Conservation (phyloP, 2,113 vertebrate species). For the Colossoma macropomum region DNA sequence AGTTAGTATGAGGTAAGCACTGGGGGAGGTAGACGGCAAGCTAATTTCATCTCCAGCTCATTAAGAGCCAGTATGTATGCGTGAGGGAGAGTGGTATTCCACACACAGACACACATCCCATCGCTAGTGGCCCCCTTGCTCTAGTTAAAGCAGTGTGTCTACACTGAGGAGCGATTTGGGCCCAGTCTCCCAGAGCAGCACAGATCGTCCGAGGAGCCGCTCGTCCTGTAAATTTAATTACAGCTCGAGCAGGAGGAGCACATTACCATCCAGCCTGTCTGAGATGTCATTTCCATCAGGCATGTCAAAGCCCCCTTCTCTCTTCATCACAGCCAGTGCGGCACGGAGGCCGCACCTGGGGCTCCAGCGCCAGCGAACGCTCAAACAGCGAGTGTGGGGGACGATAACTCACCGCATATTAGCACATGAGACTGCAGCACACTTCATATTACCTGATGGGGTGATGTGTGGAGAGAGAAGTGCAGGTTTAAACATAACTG, state of each 20-base stretch:
- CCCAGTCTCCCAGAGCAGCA: conserved; percentile 43
- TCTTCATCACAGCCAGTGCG: conserved; percentile 57
- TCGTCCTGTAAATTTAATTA: conserved; percentile 74
- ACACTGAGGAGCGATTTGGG: conserved; percentile 65
- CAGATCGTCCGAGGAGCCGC: conserved; percentile 39
- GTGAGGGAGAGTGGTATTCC: conserved; percentile 15
- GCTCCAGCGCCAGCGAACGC: conserved; percentile 52
- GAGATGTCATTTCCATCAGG: conserved; percentile 73
- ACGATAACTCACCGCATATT: conserved; percentile 34
- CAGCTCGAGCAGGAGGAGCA: conserved; percentile 72
- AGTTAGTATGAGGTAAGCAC: conserved; percentile 36
- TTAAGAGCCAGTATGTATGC: conserved; percentile 45
- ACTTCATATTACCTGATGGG: background rate
- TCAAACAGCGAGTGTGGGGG: background rate
- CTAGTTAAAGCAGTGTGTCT: conserved; percentile 64
- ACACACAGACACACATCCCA: conserved; percentile 29
- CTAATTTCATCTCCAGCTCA: conserved; percentile 53
- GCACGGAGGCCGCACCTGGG: conserved; percentile 67
- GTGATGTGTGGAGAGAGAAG: background rate
- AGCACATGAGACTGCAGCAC: conserved; percentile 1
- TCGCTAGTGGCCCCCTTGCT: conserved; percentile 51
- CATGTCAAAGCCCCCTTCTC: conserved; percentile 67
- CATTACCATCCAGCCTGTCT: conserved; percentile 75
- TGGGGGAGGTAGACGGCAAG: conserved; percentile 34
- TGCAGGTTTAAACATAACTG: background rate